Evolutionary conservation across 1,140 invertebrate species (phyloP).

Genomic region (Platyura marginata): DNA sequence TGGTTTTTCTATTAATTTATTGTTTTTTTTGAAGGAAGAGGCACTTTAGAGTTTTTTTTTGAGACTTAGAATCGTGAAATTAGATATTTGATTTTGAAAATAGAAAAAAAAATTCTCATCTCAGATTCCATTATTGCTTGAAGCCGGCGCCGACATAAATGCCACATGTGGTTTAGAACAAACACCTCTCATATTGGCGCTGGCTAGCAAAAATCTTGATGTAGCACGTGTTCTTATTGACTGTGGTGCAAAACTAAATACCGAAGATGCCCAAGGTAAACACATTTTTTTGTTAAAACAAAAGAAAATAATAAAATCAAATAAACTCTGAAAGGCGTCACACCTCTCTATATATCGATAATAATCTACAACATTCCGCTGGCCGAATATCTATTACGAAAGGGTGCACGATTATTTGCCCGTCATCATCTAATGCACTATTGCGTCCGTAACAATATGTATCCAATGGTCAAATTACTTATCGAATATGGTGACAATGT

Average conservation of each 20-base stretch:
- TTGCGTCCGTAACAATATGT: conserved; percentile 28
- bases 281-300: background rate
- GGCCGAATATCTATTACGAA: conserved; percentile 25
- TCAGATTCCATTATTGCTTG: conserved; percentile 29
- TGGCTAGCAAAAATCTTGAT: conserved; percentile 25
- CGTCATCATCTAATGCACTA: conserved; percentile 35
- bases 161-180: conserved; percentile 32
- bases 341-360: conserved; percentile 33
- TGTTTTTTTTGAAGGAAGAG: no score
- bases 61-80: background rate
- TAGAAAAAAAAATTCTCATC: background rate
- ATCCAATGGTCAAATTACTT: conserved; percentile 28
- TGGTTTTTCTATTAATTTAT: no score
- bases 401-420: conserved; percentile 34
- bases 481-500: conserved; percentile 28
- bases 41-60: no score
- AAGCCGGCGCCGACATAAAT: conserved; percentile 35
- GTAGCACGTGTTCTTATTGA: conserved; percentile 28
- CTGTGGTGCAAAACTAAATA: conserved; percentile 33
- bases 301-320: no score
- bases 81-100: background rate
- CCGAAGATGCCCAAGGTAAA: conserved; percentile 32
- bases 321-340: no score
- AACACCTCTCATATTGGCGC: conserved; percentile 33
- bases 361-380: conserved; percentile 26